Conservation (phyloP, 2,113 vertebrate genomes). For the Himantopus leucocephalus region DNA sequence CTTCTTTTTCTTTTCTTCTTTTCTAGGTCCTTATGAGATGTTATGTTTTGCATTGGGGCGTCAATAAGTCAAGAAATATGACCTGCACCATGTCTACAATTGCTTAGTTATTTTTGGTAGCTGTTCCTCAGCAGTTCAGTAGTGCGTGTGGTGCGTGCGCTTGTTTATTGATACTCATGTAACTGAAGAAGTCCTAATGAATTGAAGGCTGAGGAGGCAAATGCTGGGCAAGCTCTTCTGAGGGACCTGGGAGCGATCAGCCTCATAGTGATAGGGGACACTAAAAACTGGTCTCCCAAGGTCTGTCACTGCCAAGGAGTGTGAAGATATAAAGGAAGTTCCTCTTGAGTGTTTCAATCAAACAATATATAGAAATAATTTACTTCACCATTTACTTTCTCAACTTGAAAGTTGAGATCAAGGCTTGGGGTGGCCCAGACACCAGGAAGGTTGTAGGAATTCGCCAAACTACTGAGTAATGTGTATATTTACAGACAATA, state of each 20-base stretch:
- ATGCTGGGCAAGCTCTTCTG: background rate
- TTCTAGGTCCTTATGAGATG: background rate
- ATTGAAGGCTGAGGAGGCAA: background rate
- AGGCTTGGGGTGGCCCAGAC: background rate
- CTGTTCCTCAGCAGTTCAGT: background rate
- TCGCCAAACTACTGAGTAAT: background rate
- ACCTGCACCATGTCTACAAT: background rate
- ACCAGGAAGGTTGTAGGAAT: background rate
- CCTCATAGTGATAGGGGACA: background rate
- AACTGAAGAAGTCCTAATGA: background rate
- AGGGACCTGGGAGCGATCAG: background rate
- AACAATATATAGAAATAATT: background rate
- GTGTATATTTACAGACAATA: background rate
- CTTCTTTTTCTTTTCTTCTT: background rate
- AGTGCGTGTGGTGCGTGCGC: accelerated
- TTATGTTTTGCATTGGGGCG: background rate
- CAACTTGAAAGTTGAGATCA: background rate
- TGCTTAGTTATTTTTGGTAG: background rate
- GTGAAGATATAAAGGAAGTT: background rate
- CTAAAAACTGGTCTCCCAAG: background rate
- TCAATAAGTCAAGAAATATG: background rate
- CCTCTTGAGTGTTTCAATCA: background rate
- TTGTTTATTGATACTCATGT: background rate
- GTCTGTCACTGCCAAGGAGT: background rate
- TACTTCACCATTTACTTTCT: background rate